phyloP scores from a whole-genome alignment of 2,113 vertebrate genomes.

The Haliaeetus leucogaster region DNA sequence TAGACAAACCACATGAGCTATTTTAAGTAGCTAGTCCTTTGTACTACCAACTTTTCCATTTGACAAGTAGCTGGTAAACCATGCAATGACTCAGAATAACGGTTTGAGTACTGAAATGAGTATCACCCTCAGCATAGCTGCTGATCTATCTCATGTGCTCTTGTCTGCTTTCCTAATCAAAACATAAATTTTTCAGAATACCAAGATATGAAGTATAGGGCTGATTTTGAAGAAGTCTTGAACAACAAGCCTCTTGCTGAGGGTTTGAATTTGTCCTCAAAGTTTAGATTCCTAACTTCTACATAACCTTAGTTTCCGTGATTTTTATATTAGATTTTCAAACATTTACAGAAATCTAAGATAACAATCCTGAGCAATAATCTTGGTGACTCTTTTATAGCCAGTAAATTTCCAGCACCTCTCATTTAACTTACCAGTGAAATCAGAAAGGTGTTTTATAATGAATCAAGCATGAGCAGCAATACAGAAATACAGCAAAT shows the following conservation, averaged over 20 bases:
- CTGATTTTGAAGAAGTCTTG: not conserved
- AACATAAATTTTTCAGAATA: not conserved
- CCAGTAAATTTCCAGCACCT: too few species aligned
- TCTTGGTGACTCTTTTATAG: not conserved
- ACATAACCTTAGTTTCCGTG: not conserved
- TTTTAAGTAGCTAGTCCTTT: not conserved
- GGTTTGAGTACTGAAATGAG: not conserved
- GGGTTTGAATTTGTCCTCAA: not conserved
- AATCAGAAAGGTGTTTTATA: not conserved
- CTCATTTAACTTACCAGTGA: not conserved
- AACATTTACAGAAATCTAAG: not conserved
- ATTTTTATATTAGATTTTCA: not conserved
- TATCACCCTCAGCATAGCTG: not conserved
- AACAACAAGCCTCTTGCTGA: not conserved
- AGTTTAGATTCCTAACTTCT: not conserved
- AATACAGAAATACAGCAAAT: not conserved
- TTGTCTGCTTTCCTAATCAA: not conserved
- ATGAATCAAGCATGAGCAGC: not conserved
- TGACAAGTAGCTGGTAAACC: not conserved
- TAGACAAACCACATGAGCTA: not conserved
- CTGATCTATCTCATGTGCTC: not conserved
- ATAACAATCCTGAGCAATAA: not conserved
- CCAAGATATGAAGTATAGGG: not conserved
- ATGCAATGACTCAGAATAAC: not conserved
- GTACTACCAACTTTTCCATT: not conserved